A percentile compares a stretch with the other conserved stretches of the same genome.
Evolutionary conservation across 2,888 invertebrate genomes (phyloP).

Genomic region (Petrolisthes cinctipes): DNA sequence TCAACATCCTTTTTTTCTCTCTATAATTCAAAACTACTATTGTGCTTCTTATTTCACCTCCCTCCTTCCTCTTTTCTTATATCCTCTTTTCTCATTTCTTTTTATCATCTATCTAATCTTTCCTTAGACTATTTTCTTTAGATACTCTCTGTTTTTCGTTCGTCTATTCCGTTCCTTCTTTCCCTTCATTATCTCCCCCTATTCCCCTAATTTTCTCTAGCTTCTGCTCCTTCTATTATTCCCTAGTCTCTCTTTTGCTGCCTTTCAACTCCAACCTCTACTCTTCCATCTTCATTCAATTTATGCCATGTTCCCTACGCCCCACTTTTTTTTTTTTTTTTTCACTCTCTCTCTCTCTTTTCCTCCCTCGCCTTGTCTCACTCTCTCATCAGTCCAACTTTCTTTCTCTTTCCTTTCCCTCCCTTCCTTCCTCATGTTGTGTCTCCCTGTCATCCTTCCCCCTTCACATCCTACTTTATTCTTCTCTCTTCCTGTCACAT

Average conservation of each 20-base stretch:
- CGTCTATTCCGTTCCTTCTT: background rate
- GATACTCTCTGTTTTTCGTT: background rate
- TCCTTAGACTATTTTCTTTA: no score
- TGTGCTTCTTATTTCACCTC: background rate
- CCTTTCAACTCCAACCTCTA: background rate
- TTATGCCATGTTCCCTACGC: background rate
- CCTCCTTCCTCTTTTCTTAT: background rate
- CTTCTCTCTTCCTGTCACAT: background rate
- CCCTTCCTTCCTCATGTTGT: background rate
- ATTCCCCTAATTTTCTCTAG: background rate
- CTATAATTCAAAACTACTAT: background rate
- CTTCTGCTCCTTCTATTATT: background rate
- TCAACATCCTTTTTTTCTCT: background rate
- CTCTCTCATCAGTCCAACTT: background rate
- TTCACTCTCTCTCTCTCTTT: background rate
- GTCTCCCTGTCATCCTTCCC: background rate
- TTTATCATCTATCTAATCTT: background rate
- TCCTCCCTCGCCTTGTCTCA: background rate
- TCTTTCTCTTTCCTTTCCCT: background rate
- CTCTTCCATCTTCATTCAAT: background rate
- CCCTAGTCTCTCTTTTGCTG: background rate
- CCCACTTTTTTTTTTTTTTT: background rate
- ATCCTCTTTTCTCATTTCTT: background rate
- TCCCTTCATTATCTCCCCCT: background rate
- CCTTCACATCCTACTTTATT: background rate